phyloP scores from a whole-genome alignment of 1,140 invertebrate species.

The Leptinotarsa texana region DNA sequence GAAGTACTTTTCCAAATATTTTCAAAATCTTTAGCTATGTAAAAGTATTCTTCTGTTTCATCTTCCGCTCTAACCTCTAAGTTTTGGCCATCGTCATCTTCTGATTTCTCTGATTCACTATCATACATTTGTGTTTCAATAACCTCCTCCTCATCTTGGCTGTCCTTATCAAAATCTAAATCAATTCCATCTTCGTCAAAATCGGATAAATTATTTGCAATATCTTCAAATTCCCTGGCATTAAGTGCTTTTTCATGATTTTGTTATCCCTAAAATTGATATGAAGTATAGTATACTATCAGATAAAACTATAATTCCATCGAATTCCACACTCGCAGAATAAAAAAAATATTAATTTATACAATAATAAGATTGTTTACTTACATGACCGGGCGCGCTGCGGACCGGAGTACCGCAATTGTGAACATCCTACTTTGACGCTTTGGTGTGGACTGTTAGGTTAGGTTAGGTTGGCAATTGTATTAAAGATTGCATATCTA shows the following conservation, averaged over 20 bases:
- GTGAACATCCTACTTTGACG: not conserved
- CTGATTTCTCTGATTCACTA: not conserved
- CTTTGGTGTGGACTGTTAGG: not conserved
- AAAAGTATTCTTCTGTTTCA: not conserved
- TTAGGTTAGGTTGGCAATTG: not conserved
- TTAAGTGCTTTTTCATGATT: not conserved
- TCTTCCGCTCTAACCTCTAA: not conserved
- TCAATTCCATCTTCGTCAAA: not conserved
- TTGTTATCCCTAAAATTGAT: not conserved
- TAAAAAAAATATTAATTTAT: not conserved
- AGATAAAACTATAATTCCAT: not conserved
- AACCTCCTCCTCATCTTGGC: not conserved
- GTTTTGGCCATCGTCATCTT: not conserved
- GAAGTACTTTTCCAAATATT: not conserved
- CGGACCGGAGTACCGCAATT: not conserved
- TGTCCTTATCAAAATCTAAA: not conserved
- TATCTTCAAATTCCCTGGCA: not conserved
- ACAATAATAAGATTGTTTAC: not conserved
- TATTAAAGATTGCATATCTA: not conserved
- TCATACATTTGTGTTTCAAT: slow-evolving; percentile 2
- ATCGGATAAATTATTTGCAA: not conserved
- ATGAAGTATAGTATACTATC: not conserved
- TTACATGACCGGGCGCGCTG: not conserved
- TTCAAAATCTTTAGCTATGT: not conserved
- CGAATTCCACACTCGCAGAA: not conserved